Conservation (phyloP, 1,140 invertebrate genomes). For the Bursaphelenchus mucronatus region DNA sequence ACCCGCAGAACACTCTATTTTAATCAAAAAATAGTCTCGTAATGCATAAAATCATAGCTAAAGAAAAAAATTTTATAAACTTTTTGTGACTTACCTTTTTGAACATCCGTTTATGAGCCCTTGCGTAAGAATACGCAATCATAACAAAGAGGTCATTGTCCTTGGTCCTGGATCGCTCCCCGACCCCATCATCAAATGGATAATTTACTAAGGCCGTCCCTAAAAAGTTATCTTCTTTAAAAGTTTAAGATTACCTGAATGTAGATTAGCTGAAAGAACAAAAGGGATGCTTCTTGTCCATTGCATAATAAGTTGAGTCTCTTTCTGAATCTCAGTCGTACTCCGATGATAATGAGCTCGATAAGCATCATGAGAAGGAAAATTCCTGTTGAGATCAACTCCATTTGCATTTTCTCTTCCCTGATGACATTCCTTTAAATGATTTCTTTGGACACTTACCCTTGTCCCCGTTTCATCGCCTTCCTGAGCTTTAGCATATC, state of each 20-base stretch:
- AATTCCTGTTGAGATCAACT: slow-evolving; percentile 89
- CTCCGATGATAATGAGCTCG: slow-evolving; percentile 69
- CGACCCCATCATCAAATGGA: slow-evolving; percentile 76
- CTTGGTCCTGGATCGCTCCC: slow-evolving; percentile 19
- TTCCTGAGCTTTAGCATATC: slow-evolving; percentile 60
- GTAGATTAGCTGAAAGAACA: slow-evolving; percentile 89
- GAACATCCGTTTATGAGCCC: slow-evolving; percentile 48
- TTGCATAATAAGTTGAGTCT: slow-evolving; percentile 82
- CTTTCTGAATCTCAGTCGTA: slow-evolving; percentile 65
- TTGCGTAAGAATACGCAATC: slow-evolving; percentile 76
- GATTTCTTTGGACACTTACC: slow-evolving; percentile 61
- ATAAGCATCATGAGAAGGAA: slow-evolving; percentile 78
- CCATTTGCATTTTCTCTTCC: slow-evolving; percentile 77
- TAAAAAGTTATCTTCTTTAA: slow-evolving; percentile 65
- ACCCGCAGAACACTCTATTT: not conserved
- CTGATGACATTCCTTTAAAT: slow-evolving; percentile 67
- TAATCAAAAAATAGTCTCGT: too few species aligned
- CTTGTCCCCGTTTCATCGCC: slow-evolving; percentile 31
- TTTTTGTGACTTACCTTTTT: slow-evolving; percentile 26
- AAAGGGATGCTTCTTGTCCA: slow-evolving; percentile 82
- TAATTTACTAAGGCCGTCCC: slow-evolving; percentile 68
- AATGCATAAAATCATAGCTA: too few species aligned
- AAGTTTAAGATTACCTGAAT: slow-evolving; percentile 83
- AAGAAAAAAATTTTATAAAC: too few species aligned
- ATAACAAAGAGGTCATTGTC: slow-evolving; percentile 72